phyloP scores from a whole-genome alignment of 1,140 invertebrate species.

The Pseudomyrmex dendroicus region DNA sequence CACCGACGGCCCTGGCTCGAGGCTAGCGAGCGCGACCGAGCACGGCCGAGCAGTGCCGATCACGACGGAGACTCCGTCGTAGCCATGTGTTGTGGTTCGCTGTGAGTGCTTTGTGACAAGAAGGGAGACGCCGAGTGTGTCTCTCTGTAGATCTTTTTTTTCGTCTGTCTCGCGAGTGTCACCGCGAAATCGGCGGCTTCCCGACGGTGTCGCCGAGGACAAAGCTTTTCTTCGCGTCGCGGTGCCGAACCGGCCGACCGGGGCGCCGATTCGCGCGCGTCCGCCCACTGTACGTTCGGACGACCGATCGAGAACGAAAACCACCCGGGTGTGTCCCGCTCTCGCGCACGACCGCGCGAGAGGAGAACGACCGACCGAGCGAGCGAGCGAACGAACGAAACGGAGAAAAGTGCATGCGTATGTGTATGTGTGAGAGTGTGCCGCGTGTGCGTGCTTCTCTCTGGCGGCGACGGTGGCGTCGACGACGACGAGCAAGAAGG shows the following conservation, averaged over 20 bases:
- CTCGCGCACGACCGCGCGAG: slow-evolving; percentile 66
- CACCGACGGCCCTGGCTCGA: slow-evolving; percentile 74
- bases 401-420: slow-evolving; percentile 39
- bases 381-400: slow-evolving; percentile 53
- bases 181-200: slow-evolving; percentile 29
- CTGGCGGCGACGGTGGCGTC: slow-evolving; percentile 12
- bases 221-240: neutral
- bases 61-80: slow-evolving; percentile 75
- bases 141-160: slow-evolving; percentile 74
- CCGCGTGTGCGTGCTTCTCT: slow-evolving; percentile 28
- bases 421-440: neutral
- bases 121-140: slow-evolving; percentile 77
- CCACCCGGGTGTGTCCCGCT: slow-evolving; percentile 60
- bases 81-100: slow-evolving; percentile 83
- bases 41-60: slow-evolving; percentile 71
- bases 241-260: neutral
- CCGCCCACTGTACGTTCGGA: slow-evolving; percentile 15
- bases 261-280: neutral
- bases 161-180: slow-evolving; percentile 55
- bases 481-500: slow-evolving; percentile 14
- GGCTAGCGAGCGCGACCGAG: slow-evolving; percentile 71
- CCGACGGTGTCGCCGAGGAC: neutral
- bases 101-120: slow-evolving; percentile 84
- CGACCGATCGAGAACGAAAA: slow-evolving; percentile 51
- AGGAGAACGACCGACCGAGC: slow-evolving; percentile 63